These are phyloP conservation scores for Petrolisthes manimaculis DNA, from an alignment of 2,888 invertebrate genomes.

Conservation along the genomic window DNA sequence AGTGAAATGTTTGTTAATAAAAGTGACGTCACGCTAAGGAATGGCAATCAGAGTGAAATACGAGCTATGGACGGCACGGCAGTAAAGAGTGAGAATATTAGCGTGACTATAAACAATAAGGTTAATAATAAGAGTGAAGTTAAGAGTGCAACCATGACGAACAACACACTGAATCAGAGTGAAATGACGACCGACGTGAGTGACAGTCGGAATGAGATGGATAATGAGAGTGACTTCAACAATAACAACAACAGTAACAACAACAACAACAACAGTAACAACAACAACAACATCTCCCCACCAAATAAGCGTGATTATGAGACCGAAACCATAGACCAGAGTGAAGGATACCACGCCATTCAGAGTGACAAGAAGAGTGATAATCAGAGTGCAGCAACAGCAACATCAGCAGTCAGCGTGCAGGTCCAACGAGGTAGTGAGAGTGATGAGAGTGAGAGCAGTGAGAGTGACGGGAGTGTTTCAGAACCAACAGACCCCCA, in stretches of 20 bases:
- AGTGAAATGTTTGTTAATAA: too few species aligned
- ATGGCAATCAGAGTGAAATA: too few species aligned
- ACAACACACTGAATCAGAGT: neutral
- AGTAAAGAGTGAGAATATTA: too few species aligned
- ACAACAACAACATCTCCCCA: neutral
- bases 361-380: constrained; percentile 12
- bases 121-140: too few species aligned
- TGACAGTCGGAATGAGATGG: neutral
- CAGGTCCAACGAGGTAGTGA: too few species aligned
- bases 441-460: too few species aligned
- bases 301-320: neutral
- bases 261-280: neutral
- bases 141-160: neutral
- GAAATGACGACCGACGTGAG: neutral
- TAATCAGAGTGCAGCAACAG: neutral
- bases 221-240: neutral
- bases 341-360: neutral
- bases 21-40: too few species aligned
- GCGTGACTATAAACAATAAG: too few species aligned
- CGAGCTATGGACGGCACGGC: too few species aligned
- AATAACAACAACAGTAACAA: neutral
- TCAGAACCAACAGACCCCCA: neutral
- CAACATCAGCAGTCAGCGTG: too few species aligned
- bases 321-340: neutral
- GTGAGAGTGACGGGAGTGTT: too few species aligned